A percentile compares a stretch with the other conserved stretches of the same genome.
These are phyloP conservation scores for Vollenhovia emeryi DNA, from an alignment of 1,140 invertebrate species.

Conservation along the genomic window DNA sequence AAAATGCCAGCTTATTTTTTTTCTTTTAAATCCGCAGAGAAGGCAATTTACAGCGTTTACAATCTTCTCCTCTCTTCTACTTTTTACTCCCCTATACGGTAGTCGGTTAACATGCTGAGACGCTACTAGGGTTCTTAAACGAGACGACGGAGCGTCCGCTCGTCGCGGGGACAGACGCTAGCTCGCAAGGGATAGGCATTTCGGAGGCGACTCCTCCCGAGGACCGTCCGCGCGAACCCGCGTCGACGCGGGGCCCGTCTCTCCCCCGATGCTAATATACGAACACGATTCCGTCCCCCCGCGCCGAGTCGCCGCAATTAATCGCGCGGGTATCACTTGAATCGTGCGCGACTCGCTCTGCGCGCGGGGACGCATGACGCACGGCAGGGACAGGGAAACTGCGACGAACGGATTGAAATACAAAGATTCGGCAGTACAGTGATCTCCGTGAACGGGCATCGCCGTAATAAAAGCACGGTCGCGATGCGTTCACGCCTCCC, in stretches of 20 bases:
- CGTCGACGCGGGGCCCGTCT: neutral
- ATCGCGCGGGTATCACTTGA: no score
- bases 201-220: neutral
- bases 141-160: neutral
- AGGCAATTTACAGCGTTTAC: constrained; percentile 56
- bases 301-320: neutral
- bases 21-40: neutral
- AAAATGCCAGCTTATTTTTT: constrained; percentile 14
- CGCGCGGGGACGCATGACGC: no score
- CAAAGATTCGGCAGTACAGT: constrained; percentile 59
- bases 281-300: constrained; percentile 33
- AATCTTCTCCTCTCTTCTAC: constrained; percentile 10
- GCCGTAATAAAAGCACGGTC: constrained; percentile 34
- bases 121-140: constrained; percentile 31
- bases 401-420: constrained; percentile 50
- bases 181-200: constrained; percentile 34
- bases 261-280: constrained; percentile 2
- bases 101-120: constrained; percentile 24
- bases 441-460: constrained; percentile 23
- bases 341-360: no score
- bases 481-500: constrained; percentile 12
- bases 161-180: constrained; percentile 27
- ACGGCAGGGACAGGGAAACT: neutral
- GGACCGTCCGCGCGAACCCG: neutral
- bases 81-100: constrained; percentile 17